Percentiles rank a stretch among this genome's conserved stretches.
Conservation (phyloP, 1,140 invertebrate genomes). For the Lucilia cuprina region DNA sequence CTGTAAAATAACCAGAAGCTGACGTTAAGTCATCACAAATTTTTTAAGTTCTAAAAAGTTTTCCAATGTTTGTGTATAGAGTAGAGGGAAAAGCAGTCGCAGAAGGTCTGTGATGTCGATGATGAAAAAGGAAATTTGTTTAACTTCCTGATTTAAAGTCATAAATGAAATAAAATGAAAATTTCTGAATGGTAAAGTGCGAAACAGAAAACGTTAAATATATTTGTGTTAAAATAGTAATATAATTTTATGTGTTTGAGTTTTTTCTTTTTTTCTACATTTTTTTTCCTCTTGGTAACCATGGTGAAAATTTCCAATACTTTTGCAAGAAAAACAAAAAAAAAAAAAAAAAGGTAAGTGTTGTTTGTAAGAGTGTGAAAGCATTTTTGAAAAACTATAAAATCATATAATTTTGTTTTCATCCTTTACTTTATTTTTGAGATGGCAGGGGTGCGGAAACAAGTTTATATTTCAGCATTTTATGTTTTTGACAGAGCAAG, state of each 20-base stretch:
- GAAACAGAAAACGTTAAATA: not conserved
- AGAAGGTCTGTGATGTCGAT: not conserved
- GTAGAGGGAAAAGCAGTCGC: too few relatives aligned
- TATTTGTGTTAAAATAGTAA: not conserved
- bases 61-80: not conserved
- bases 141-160: constrained; percentile 33
- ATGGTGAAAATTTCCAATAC: too few relatives aligned
- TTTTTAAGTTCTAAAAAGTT: not conserved
- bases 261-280: not conserved
- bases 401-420: not conserved
- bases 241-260: not conserved
- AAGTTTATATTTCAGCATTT: not conserved
- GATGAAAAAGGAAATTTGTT: constrained; percentile 29
- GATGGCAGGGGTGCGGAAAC: too few relatives aligned
- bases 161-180: constrained; percentile 22
- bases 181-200: not conserved
- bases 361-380: not conserved
- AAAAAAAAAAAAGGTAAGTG: not conserved
- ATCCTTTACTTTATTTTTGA: not conserved
- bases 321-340: too few relatives aligned
- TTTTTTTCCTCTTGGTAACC: not conserved
- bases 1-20: too few relatives aligned
- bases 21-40: too few relatives aligned
- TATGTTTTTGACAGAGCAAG: not conserved
- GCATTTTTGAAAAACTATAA: not conserved